Percentiles rank a stretch among this genome's conserved stretches.
Conservation (phyloP, 2,888 invertebrate species). For the Drosophila buzzatii region DNA sequence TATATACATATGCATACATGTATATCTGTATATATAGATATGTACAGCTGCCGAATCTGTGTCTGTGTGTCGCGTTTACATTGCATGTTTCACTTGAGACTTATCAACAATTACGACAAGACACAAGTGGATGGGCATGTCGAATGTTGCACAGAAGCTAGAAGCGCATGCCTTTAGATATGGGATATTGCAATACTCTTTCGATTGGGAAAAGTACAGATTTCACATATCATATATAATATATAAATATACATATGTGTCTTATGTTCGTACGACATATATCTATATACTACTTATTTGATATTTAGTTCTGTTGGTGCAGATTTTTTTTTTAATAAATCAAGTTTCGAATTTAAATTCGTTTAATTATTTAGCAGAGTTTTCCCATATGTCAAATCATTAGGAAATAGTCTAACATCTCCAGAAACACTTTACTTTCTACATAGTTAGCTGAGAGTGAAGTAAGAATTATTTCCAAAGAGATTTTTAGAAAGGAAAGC, state of each 20-base stretch:
- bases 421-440: no score
- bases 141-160: neutral
- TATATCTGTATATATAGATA: neutral
- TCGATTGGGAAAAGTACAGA: neutral
- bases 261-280: neutral
- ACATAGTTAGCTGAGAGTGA: no score
- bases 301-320: neutral
- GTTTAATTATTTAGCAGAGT: no score
- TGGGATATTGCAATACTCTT: neutral
- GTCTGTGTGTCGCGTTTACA: slow-evolving; percentile 56
- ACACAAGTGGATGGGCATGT: neutral
- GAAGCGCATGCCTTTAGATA: neutral
- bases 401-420: no score
- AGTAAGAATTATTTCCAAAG: no score
- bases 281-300: no score
- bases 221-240: neutral
- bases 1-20: neutral
- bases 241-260: no score
- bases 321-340: no score
- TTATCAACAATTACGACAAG: slow-evolving; percentile 12
- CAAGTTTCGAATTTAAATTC: no score
- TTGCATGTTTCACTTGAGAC: slow-evolving; percentile 15
- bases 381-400: no score
- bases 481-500: no score
- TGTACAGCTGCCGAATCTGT: slow-evolving; percentile 35